phyloP scores from a whole-genome alignment of 2,888 invertebrate species.

The Stegophylla sp. region DNA sequence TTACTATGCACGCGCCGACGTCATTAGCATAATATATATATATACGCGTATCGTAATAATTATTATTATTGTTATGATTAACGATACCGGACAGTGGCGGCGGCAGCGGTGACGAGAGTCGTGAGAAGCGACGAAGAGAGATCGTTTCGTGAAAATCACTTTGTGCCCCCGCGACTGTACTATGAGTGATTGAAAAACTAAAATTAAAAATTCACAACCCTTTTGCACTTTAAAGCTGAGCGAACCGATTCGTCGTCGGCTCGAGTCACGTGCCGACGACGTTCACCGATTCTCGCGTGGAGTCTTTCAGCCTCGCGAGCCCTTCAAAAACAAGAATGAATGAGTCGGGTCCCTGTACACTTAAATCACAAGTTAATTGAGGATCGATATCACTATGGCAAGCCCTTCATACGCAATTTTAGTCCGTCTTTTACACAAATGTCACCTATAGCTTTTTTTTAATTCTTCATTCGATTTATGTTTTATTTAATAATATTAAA shows the following conservation, averaged over 20 bases:
- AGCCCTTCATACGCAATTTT: too few relatives aligned
- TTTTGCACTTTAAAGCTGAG: not conserved
- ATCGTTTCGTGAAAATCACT: constrained; percentile 34
- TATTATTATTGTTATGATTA: constrained; percentile 48
- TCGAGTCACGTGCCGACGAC: not conserved
- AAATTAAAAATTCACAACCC: constrained; percentile 32
- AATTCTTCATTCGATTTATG: too few relatives aligned
- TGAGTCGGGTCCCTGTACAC: too few relatives aligned
- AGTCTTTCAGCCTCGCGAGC: too few relatives aligned
- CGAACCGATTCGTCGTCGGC: not conserved
- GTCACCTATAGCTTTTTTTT: too few relatives aligned
- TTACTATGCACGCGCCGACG: not conserved
- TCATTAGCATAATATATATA: constrained; percentile 38
- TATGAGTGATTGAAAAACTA: constrained; percentile 54
- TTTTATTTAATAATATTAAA: too few relatives aligned
- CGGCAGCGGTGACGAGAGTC: too few relatives aligned
- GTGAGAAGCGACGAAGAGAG: constrained; percentile 5
- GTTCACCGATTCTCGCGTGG: not conserved
- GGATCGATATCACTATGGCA: too few relatives aligned
- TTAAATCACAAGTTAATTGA: too few relatives aligned
- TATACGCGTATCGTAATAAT: too few relatives aligned
- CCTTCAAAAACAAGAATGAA: too few relatives aligned
- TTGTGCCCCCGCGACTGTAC: constrained; percentile 21
- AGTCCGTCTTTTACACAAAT: too few relatives aligned
- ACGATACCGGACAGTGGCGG: constrained; percentile 20